Evolutionary conservation across 1,140 invertebrate species (phyloP).

Genomic region (Schmidtea mediterranea): DNA sequence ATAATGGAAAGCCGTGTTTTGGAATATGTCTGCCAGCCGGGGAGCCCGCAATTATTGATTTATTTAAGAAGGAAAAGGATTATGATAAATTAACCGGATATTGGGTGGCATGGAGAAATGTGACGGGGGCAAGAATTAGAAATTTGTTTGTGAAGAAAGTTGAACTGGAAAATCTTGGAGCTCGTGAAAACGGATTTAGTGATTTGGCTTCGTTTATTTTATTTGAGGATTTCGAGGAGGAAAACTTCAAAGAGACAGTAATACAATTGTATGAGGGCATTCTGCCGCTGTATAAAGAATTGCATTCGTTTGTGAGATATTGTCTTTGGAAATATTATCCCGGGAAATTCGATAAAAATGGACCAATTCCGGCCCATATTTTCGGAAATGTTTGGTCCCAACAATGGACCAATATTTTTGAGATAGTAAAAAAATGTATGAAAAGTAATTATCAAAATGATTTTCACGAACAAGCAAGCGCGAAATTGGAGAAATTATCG

Average conservation of each 20-base stretch:
- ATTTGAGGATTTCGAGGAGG: constrained; percentile 15
- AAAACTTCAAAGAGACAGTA: constrained; percentile 31
- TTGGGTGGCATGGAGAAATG: constrained; percentile 8
- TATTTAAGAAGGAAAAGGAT: constrained; percentile 7
- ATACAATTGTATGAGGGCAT: constrained; percentile 53
- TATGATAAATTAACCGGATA: constrained; percentile 6
- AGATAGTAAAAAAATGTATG: constrained; percentile 12
- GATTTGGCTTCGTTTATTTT: constrained; percentile 5
- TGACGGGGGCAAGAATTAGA: not conserved
- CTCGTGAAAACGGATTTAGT: constrained; percentile 37
- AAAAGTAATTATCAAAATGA: too few relatives aligned
- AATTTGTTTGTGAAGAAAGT: constrained; percentile 44
- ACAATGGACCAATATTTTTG: constrained; percentile 24
- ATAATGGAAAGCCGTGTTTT: too few relatives aligned
- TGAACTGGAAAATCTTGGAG: constrained; percentile 47
- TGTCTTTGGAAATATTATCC: constrained; percentile 15
- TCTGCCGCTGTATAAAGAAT: constrained; percentile 32
- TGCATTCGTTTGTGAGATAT: constrained; percentile 20
- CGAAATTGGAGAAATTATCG: constrained; percentile 12
- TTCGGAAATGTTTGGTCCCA: not conserved
- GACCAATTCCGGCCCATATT: not conserved
- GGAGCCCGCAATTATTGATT: too few relatives aligned
- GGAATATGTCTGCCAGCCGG: too few relatives aligned
- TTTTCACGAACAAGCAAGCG: not conserved
- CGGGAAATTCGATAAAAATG: not conserved